These are phyloP conservation scores for Donacobius atricapilla DNA, from an alignment of 2,113 vertebrate genomes.

Conservation along the genomic window DNA sequence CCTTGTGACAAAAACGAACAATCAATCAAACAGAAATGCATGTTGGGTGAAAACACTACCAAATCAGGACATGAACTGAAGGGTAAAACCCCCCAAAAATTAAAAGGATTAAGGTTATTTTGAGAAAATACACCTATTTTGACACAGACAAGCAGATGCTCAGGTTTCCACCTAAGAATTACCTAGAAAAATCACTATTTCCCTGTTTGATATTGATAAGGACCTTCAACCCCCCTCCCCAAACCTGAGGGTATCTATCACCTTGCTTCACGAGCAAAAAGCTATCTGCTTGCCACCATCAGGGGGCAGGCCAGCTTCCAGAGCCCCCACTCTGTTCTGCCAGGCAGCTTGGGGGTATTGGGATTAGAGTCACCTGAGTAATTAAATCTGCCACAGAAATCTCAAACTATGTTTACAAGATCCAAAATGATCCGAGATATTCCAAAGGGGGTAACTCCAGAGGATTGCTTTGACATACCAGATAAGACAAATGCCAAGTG, in stretches of 20 bases:
- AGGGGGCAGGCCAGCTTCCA: neutral
- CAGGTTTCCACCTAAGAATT: neutral
- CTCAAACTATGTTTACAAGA: neutral
- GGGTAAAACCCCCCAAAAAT: neutral
- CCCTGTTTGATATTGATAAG: neutral
- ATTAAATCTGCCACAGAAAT: neutral
- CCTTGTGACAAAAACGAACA: neutral
- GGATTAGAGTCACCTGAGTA: neutral
- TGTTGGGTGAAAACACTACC: neutral
- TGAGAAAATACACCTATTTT: neutral
- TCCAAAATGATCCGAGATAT: neutral
- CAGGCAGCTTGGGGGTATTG: neutral
- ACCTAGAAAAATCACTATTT: neutral
- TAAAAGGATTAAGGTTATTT: neutral
- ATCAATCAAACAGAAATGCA: too few relatives aligned
- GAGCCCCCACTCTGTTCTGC: neutral
- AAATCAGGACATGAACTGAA: neutral
- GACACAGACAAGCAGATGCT: neutral
- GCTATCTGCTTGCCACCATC: neutral
- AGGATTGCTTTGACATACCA: neutral
- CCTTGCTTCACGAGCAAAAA: neutral
- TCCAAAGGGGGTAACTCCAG: neutral
- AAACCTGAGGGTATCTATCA: neutral
- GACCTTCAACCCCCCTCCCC: neutral
- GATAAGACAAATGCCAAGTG: neutral